Evolutionary conservation across 2,113 vertebrate species (phyloP), one percentile per base, ranked within the genome.

Genomic region (Ceuthmochares aereus): DNA sequence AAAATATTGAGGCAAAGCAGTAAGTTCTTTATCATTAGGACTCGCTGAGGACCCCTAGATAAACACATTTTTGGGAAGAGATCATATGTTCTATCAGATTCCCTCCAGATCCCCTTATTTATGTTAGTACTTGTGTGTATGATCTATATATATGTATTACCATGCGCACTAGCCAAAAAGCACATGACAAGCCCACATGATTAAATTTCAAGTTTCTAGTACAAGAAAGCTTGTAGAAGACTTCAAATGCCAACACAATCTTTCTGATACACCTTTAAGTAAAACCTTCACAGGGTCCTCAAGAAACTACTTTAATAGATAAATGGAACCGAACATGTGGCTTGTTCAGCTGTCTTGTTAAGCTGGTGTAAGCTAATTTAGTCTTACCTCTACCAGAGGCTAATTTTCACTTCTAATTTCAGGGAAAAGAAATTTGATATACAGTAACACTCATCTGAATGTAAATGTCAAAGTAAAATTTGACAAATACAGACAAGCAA

Each of bases 381-480:
- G 52, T 58, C 21, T 82, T 80, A 22, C 58, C 60, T 95, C 68
- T 62, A 52, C 51, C 29, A 89, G 82, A 88, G 89, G 36, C 34
- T 69, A 68, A 87, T 93, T 95, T 96, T 87, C n/a, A n/a, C 63
- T 93, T 86, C 27, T 62, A 69, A 84, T 85, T 74, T 29, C 67
- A 89, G 78, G 62, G 62, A 66, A 68, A 21, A 87, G 10, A 79
- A 91, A 87, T 67, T 40, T 77, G 63, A 90, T 67, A 62, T 19
- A 49, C 36, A 63, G 63, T 36, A 92, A 81, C 34, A 89, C 47
- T 43, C 83, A 68, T 3, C 6, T 73, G 70, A 89, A 89, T 1
- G 5, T 51, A 95, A 93, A 92, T 49, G 83, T 92, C 77, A 95
- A 93, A 93, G 80, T 22, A 81, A 83, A 89, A 87, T 49, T 60